Percentiles rank a stretch among this genome's conserved stretches.
These are phyloP conservation scores for Callorhinus ursinus DNA, from an alignment of 2,113 vertebrate genomes.

Conservation along the genomic window DNA sequence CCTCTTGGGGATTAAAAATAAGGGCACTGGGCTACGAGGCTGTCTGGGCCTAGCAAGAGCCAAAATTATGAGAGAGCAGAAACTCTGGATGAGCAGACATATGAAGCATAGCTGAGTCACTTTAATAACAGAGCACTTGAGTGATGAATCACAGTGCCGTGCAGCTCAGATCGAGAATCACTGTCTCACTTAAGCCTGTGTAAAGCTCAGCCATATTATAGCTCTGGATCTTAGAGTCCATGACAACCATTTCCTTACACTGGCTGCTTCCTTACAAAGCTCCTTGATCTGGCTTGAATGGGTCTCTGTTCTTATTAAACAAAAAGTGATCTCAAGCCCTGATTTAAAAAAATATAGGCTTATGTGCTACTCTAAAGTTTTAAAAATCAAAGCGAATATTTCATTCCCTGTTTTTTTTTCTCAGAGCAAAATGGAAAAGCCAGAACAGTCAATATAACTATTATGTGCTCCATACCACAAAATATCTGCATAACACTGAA, in stretches of 20 bases:
- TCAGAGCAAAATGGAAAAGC: slow-evolving; percentile 1
- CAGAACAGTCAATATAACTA: neutral
- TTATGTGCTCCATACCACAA: neutral
- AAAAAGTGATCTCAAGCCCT: neutral
- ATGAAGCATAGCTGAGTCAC: neutral
- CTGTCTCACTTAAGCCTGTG: neutral
- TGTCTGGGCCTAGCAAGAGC: neutral
- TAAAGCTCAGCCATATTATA: neutral
- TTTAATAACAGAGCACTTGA: neutral
- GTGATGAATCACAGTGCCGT: neutral
- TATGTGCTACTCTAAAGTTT: neutral
- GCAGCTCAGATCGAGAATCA: neutral
- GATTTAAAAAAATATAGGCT: neutral
- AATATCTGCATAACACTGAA: neutral
- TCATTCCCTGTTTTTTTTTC: slow-evolving; percentile 8
- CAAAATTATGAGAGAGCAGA: neutral
- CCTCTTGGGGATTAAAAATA: neutral
- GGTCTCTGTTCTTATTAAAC: neutral
- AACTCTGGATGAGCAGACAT: neutral
- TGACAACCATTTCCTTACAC: neutral
- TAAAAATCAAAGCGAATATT: neutral
- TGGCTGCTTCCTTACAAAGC: neutral
- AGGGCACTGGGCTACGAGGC: neutral
- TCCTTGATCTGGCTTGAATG: neutral
- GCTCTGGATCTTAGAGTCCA: neutral